Percentiles rank a stretch among this genome's conserved stretches.
Conservation (phyloP, 2,888 invertebrate genomes). For the Tenthredo distinguenda region DNA sequence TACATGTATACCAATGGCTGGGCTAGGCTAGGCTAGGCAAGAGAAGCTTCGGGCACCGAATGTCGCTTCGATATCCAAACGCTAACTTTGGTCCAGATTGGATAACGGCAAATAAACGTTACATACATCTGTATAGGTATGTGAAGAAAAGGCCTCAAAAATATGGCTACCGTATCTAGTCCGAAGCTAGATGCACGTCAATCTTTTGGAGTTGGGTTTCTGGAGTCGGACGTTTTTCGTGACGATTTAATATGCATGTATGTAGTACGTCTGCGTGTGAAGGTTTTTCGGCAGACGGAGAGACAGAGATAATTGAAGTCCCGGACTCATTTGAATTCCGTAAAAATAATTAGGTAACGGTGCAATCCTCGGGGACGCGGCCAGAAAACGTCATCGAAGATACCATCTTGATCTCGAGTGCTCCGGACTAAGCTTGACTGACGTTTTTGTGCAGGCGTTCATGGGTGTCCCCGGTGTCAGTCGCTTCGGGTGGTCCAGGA, state of each 20-base stretch:
- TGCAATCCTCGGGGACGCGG: slow-evolving; percentile 58
- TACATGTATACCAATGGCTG: neutral
- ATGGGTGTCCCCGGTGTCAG: slow-evolving; percentile 63
- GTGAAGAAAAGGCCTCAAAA: neutral
- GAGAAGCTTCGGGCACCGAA: neutral
- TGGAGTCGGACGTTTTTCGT: neutral
- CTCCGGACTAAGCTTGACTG: slow-evolving; percentile 73
- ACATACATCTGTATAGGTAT: neutral
- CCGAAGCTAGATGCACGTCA: neutral
- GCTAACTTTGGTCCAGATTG: neutral
- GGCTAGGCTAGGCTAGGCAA: neutral
- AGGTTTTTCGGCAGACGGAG: neutral
- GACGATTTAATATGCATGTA: neutral
- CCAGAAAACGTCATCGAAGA: slow-evolving; percentile 58
- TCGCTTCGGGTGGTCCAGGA: slow-evolving; percentile 54
- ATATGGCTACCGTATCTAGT: neutral
- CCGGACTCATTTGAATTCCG: slow-evolving; percentile 38
- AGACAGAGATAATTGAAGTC: neutral
- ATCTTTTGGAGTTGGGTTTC: neutral
- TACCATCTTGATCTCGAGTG: slow-evolving; percentile 70
- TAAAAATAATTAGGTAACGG: slow-evolving; percentile 71
- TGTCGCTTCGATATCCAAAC: slow-evolving; percentile 8
- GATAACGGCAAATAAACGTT: neutral
- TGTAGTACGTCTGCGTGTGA: too few relatives aligned
- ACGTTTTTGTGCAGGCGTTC: slow-evolving; percentile 72